These are phyloP conservation scores for Aphyosemion australe DNA, from an alignment of 2,113 vertebrate species.

Conservation along the genomic window DNA sequence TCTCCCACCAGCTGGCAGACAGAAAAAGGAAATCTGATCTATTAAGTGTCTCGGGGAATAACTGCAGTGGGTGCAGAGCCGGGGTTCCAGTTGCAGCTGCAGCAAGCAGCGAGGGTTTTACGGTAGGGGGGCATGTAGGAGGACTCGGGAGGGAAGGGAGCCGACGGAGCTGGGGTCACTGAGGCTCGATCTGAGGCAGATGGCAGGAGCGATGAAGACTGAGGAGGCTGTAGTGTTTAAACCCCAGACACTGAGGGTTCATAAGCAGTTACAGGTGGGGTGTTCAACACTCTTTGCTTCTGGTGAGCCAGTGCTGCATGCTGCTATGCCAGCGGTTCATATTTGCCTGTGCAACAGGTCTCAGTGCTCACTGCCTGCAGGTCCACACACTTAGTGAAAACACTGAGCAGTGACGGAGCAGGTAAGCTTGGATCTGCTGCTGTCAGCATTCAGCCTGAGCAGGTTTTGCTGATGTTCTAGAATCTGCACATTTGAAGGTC, in stretches of 20 bases:
- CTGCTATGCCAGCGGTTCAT: constrained; percentile 44
- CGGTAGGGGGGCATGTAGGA: constrained; percentile 37
- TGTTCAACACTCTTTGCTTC: constrained; percentile 15
- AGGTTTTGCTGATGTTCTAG: not conserved
- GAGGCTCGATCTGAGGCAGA: constrained; percentile 3
- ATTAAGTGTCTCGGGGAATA: not conserved
- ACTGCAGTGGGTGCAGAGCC: constrained; percentile 9
- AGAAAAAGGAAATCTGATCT: constrained; percentile 55
- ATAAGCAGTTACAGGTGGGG: constrained; percentile 63
- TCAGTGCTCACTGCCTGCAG: constrained; percentile 23
- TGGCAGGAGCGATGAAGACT: constrained; percentile 15
- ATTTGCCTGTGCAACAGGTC: constrained; percentile 45
- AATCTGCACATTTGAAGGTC: not conserved
- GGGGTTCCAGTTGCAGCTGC: constrained; percentile 24
- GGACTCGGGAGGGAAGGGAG: not conserved
- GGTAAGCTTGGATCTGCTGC: constrained; percentile 3
- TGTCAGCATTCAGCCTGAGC: not conserved
- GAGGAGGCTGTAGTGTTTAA: constrained; percentile 33
- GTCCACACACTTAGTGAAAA: constrained; percentile 39
- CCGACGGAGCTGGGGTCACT: not conserved
- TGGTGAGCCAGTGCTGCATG: constrained; percentile 29
- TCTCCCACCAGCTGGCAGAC: constrained; percentile 42
- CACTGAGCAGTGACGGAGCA: constrained; percentile 21
- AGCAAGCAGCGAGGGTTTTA: constrained; percentile 18
- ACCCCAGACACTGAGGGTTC: constrained; percentile 30